These are phyloP conservation scores for Acanthurus leucopareius DNA, from an alignment of 2,797 vertebrate genomes.

Conservation along the genomic window DNA sequence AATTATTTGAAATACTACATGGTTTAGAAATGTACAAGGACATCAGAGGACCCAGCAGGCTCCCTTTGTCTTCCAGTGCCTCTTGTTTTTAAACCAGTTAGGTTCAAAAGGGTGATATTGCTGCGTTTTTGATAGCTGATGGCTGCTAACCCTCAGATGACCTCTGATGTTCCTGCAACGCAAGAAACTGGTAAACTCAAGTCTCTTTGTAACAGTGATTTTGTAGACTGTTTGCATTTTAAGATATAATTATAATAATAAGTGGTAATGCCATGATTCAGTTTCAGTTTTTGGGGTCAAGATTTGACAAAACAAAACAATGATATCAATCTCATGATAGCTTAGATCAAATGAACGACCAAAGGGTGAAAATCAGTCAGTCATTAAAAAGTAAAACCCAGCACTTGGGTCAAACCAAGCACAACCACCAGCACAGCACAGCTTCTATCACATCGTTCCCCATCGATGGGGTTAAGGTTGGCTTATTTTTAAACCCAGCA, in stretches of 20 bases:
- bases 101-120: not conserved
- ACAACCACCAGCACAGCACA: too few species aligned
- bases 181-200: not conserved
- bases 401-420: too few species aligned
- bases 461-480: too few species aligned
- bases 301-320: too few species aligned
- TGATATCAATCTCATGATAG: too few species aligned
- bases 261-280: too few species aligned
- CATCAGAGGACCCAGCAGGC: not conserved
- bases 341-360: too few species aligned
- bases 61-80: not conserved
- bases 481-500: too few species aligned
- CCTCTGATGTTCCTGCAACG: not conserved
- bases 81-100: conserved; percentile 5
- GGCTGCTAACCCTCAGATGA: not conserved
- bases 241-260: not conserved
- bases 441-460: too few species aligned
- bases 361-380: too few species aligned
- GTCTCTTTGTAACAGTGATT: not conserved
- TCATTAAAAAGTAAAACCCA: too few species aligned
- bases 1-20: not conserved
- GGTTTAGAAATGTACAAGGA: not conserved
- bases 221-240: not conserved
- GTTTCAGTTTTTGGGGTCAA: too few species aligned
- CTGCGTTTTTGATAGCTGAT: conserved; percentile 5